These are phyloP conservation scores for Pocillopora damicornis DNA, from an alignment of 64 coral and sea anemone genomes.

Conservation along the genomic window DNA sequence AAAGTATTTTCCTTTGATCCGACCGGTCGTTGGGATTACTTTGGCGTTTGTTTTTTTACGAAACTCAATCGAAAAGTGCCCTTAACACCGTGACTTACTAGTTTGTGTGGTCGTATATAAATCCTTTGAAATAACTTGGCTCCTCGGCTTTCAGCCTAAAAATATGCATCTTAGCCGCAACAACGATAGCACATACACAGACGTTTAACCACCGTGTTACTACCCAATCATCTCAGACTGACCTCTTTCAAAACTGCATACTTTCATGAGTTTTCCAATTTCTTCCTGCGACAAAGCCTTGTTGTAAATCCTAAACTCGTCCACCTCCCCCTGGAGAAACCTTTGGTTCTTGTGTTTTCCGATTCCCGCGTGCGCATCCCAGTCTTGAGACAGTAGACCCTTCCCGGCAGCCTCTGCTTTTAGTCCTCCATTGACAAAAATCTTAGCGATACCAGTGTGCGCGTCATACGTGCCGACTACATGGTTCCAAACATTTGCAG, in stretches of 20 bases:
- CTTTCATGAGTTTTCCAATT: constrained; percentile 57
- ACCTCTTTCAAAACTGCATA: constrained; percentile 70
- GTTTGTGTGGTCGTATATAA: too few species aligned
- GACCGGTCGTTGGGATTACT: too few species aligned
- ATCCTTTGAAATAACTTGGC: too few species aligned
- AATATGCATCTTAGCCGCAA: not conserved
- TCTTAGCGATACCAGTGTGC: constrained; percentile 68
- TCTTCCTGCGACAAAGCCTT: constrained; percentile 60
- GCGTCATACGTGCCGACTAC: constrained; percentile 73
- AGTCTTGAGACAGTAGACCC: constrained; percentile 82
- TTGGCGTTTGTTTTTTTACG: too few species aligned
- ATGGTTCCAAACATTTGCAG: constrained; percentile 80
- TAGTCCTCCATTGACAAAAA: constrained; percentile 70
- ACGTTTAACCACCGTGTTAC: not conserved
- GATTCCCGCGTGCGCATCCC: constrained; percentile 81
- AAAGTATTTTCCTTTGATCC: too few species aligned
- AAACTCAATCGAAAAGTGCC: too few species aligned
- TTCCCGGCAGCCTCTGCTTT: constrained; percentile 75
- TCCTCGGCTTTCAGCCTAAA: not conserved
- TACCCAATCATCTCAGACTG: not conserved
- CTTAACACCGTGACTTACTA: too few species aligned
- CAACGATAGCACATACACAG: not conserved
- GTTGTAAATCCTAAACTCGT: constrained; percentile 88
- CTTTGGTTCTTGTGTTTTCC: constrained; percentile 67
- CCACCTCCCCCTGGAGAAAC: constrained; percentile 82